Evolutionary conservation across 2,113 vertebrate species (phyloP).

Genomic region (Ariopsis seemanni): DNA sequence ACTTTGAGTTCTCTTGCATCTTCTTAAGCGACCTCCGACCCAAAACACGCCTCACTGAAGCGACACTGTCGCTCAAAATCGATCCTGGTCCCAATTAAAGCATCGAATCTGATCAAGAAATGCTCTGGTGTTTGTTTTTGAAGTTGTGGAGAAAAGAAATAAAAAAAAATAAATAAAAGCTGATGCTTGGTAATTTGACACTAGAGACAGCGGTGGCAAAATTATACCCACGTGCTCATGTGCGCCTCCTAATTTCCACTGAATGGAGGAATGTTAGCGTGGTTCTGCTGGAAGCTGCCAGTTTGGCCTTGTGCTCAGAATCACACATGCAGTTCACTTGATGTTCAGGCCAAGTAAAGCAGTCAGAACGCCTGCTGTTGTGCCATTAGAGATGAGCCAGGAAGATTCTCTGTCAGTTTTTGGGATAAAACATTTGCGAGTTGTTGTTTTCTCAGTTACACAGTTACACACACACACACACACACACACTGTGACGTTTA

Average conservation of each 20-base stretch:
- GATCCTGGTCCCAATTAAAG: slow-evolving; percentile 58
- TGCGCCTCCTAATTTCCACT: slow-evolving; percentile 63
- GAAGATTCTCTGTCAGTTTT: neutral
- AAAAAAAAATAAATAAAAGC: neutral
- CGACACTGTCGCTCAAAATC: slow-evolving; percentile 33
- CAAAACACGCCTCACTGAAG: slow-evolving; percentile 32
- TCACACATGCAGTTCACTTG: slow-evolving; percentile 47
- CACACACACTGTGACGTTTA: neutral
- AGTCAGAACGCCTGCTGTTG: slow-evolving; percentile 10
- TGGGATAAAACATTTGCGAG: neutral
- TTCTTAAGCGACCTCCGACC: slow-evolving; percentile 30
- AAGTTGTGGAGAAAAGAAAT: slow-evolving; percentile 43
- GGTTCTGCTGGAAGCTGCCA: slow-evolving; percentile 46
- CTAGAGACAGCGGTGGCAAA: slow-evolving; percentile 40
- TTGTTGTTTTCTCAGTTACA: neutral
- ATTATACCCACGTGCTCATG: slow-evolving; percentile 56
- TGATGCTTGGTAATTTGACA: slow-evolving; percentile 48
- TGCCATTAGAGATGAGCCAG: slow-evolving; percentile 8
- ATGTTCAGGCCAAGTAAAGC: slow-evolving; percentile 45
- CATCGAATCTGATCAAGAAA: slow-evolving; percentile 52
- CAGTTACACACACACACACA: neutral
- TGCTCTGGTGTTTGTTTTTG: slow-evolving; percentile 55
- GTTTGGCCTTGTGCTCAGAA: slow-evolving; percentile 44
- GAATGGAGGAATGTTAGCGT: slow-evolving; percentile 54
- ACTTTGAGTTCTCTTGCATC: slow-evolving; percentile 4